Evolutionary conservation across 2,888 invertebrate species (phyloP).

Genomic region (Caenorhabditis wallacei): DNA sequence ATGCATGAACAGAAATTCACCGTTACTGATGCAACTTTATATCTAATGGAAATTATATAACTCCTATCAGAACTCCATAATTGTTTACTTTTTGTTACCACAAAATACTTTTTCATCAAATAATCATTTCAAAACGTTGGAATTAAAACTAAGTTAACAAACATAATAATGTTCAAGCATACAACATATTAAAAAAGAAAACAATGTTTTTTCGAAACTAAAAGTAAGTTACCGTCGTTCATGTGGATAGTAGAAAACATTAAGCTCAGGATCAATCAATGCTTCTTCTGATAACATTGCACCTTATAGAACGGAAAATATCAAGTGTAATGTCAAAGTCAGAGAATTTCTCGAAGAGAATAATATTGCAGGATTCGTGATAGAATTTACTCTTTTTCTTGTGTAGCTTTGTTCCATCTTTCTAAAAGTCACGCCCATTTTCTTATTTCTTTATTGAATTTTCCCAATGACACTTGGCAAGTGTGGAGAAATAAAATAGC

Average conservation of each 20-base stretch:
- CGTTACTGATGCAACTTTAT: too few species aligned
- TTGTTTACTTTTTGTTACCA: too few species aligned
- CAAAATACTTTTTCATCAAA: too few species aligned
- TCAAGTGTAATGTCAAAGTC: not conserved
- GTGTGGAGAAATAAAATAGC: conserved; percentile 2
- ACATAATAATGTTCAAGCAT: too few species aligned
- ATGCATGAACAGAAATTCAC: too few species aligned
- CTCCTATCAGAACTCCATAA: too few species aligned
- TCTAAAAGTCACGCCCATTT: conserved; percentile 3
- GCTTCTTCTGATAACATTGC: conserved; percentile 43
- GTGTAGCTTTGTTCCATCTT: not conserved
- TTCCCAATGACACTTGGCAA: conserved; percentile 36
- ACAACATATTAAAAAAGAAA: too few species aligned
- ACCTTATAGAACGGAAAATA: not conserved
- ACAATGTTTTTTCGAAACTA: too few species aligned
- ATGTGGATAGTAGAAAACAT: conserved; percentile 51
- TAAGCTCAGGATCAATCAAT: conserved; percentile 35
- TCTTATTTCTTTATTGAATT: conserved; percentile 28
- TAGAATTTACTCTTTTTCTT: not conserved
- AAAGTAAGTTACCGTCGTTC: conserved; percentile 54
- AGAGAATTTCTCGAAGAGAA: too few species aligned
- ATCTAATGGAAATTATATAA: too few species aligned
- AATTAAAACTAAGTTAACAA: too few species aligned
- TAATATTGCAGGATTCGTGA: not conserved
- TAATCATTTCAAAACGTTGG: too few species aligned